A percentile compares a stretch with the other conserved stretches of the same genome.
These are phyloP conservation scores for Mantis religiosa DNA, from an alignment of 2,888 invertebrate genomes.

Conservation along the genomic window DNA sequence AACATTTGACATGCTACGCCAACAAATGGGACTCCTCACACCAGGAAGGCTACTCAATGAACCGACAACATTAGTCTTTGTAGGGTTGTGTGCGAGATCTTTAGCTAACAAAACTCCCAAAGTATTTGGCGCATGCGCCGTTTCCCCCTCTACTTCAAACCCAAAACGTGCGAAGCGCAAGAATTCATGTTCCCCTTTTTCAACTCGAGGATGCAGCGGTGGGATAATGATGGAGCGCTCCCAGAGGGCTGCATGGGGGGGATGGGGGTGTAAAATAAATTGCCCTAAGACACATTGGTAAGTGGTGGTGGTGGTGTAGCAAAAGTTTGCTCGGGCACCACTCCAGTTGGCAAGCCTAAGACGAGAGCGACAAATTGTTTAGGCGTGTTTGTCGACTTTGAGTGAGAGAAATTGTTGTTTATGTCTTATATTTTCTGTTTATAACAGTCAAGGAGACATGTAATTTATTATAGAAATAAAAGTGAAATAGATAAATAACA, in stretches of 20 bases:
- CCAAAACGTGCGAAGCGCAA: neutral
- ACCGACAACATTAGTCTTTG: too few relatives aligned
- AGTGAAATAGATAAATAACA: too few relatives aligned
- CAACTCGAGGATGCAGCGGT: neutral
- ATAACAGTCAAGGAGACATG: neutral
- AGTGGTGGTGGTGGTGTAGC: neutral
- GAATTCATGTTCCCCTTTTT: neutral
- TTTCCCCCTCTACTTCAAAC: neutral
- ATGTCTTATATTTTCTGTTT: too few relatives aligned
- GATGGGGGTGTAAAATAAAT: neutral
- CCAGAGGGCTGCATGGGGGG: neutral
- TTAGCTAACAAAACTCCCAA: neutral
- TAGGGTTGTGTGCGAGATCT: too few relatives aligned
- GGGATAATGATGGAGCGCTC: neutral
- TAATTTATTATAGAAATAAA: neutral
- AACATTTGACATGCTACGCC: too few relatives aligned
- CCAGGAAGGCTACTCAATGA: too few relatives aligned
- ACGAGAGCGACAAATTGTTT: constrained; percentile 14
- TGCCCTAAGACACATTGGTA: neutral
- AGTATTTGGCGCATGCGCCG: neutral
- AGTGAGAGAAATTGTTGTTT: too few relatives aligned
- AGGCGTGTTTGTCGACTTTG: neutral
- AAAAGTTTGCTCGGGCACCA: neutral
- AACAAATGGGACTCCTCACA: too few relatives aligned
- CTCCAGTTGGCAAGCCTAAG: constrained; percentile 6